phyloP scores from a whole-genome alignment of 2,113 vertebrate species.

The Orthonyx spaldingii region DNA sequence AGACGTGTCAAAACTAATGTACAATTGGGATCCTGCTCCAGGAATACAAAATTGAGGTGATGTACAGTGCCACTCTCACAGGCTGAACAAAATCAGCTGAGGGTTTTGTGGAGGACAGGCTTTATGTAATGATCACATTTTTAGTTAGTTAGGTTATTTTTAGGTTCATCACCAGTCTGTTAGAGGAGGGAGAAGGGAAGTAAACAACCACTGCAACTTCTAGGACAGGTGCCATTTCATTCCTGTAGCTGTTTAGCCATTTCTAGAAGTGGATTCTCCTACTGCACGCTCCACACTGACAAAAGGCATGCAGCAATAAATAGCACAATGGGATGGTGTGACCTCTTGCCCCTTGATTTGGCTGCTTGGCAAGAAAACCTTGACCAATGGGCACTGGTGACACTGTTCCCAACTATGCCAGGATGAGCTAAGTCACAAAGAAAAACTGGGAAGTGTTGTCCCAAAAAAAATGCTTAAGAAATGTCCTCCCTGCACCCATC shows the following conservation, averaged over 20 bases:
- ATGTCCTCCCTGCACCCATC: not conserved
- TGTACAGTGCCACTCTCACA: not conserved
- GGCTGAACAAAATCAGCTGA: not conserved
- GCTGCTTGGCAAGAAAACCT: not conserved
- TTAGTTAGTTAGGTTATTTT: conserved; percentile 37
- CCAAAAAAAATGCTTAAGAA: not conserved
- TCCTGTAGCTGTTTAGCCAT: conserved; percentile 33
- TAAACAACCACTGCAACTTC: conserved; percentile 27
- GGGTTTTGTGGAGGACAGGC: not conserved
- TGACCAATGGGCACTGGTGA: not conserved
- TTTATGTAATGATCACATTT: conserved; percentile 29
- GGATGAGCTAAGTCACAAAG: not conserved
- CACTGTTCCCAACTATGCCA: not conserved
- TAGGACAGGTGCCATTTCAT: conserved; percentile 16
- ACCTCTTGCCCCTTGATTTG: conserved; percentile 21
- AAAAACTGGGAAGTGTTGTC: not conserved
- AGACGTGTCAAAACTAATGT: not conserved
- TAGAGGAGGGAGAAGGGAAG: not conserved
- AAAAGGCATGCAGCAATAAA: conserved; percentile 36
- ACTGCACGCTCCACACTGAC: not conserved
- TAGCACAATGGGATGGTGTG: not conserved
- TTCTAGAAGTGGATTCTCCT: conserved; percentile 50
- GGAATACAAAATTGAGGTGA: not conserved
- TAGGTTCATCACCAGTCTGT: not conserved
- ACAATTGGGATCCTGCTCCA: not conserved